A percentile compares a stretch with the other conserved stretches of the same genome.
phyloP scores from a whole-genome alignment of 1,140 invertebrate species.

The Laupala kohalensis region DNA sequence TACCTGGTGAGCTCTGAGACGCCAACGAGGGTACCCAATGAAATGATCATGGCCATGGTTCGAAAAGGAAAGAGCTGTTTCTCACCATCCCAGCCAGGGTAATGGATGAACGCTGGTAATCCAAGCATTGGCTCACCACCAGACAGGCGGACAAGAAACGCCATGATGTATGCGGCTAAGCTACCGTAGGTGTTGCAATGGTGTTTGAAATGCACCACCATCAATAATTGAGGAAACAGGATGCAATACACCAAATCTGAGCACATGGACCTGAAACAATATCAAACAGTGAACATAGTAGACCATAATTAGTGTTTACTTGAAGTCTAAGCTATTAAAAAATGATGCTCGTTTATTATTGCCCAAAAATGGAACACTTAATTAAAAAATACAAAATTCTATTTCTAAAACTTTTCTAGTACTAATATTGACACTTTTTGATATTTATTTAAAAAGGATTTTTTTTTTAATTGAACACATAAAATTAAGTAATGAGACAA shows the following conservation, averaged over 20 bases:
- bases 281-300: not conserved
- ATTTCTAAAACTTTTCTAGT: too few relatives aligned
- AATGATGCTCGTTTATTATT: too few relatives aligned
- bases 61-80: conserved; percentile 78
- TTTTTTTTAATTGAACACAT: too few relatives aligned
- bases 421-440: too few relatives aligned
- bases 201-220: conserved; percentile 90
- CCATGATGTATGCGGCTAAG: conserved; percentile 76
- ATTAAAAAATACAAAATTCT: too few relatives aligned
- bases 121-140: conserved; percentile 80
- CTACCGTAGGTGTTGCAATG: conserved; percentile 96
- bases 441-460: too few relatives aligned
- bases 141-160: conserved; percentile 69
- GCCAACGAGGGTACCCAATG: conserved; percentile 57
- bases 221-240: conserved; percentile 92
- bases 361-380: too few relatives aligned
- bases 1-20: conserved; percentile 68
- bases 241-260: conserved; percentile 97
- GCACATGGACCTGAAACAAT: conserved; percentile 68
- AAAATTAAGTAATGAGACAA: too few relatives aligned
- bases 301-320: not conserved
- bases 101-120: conserved; percentile 71
- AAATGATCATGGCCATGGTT: conserved; percentile 79
- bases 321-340: too few relatives aligned
- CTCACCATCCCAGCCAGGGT: conserved; percentile 68